Evolutionary conservation across 2,888 invertebrate genomes (phyloP).

Genomic region (Eucera pruinosa): DNA sequence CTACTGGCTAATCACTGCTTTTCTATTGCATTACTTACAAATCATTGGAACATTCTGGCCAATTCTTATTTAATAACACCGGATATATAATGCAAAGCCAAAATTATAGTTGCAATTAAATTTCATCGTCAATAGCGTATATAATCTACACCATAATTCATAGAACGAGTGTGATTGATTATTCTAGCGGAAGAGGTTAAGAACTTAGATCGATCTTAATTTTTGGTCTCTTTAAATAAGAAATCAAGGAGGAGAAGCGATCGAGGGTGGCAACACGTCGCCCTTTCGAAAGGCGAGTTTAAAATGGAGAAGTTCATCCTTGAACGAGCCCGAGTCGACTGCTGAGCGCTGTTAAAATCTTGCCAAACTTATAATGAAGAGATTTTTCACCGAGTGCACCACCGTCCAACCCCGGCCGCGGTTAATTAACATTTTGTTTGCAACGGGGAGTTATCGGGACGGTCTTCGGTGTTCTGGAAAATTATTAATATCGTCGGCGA

Average conservation of each 20-base stretch:
- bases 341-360: slow-evolving; percentile 69
- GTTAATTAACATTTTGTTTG: slow-evolving; percentile 79
- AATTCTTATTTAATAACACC: too few species aligned
- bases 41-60: too few species aligned
- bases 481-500: slow-evolving; percentile 62
- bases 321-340: slow-evolving; percentile 17
- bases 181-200: too few species aligned
- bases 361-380: slow-evolving; percentile 75
- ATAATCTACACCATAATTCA: too few species aligned
- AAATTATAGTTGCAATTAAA: too few species aligned
- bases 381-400: slow-evolving; percentile 71
- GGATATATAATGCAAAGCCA: too few species aligned
- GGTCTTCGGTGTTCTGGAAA: slow-evolving; percentile 43
- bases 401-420: slow-evolving; percentile 35
- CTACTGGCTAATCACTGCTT: too few species aligned
- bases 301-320: slow-evolving; percentile 38
- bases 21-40: too few species aligned
- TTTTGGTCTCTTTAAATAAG: slow-evolving; percentile 7
- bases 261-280: slow-evolving; percentile 14
- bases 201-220: neutral
- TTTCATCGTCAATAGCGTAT: too few species aligned
- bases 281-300: slow-evolving; percentile 38
- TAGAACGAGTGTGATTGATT: too few species aligned
- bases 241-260: neutral
- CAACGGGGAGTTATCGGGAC: slow-evolving; percentile 49